Percentiles rank a stretch among this genome's conserved stretches.
phyloP scores from a whole-genome alignment of 2,113 vertebrate species.

The Sturnira hondurensis region DNA sequence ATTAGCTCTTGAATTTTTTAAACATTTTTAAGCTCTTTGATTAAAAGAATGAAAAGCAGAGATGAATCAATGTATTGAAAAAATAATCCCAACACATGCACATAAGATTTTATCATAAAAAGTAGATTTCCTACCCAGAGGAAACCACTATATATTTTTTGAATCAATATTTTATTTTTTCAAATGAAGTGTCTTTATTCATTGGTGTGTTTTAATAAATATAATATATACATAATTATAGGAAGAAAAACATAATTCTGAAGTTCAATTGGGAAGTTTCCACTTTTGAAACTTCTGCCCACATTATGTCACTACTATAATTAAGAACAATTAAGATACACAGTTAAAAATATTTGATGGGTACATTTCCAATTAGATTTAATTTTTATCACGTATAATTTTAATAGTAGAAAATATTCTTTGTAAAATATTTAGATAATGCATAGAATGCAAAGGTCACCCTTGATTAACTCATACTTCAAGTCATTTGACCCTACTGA shows the following conservation, averaged over 20 bases:
- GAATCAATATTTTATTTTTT: neutral
- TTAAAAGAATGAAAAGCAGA: neutral
- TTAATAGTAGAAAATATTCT: neutral
- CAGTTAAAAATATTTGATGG: neutral
- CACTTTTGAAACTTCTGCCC: neutral
- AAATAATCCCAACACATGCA: neutral
- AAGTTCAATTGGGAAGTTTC: neutral
- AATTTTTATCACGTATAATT: neutral
- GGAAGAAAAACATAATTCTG: neutral
- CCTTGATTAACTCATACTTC: neutral
- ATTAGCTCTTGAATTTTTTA: neutral
- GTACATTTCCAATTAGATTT: neutral
- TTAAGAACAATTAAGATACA: neutral
- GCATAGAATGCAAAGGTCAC: neutral
- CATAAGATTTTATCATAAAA: neutral
- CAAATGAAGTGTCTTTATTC: neutral
- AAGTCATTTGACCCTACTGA: neutral
- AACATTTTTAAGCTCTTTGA: neutral
- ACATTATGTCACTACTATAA: neutral
- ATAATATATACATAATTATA: neutral
- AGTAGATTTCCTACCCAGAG: neutral
- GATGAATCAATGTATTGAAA: neutral
- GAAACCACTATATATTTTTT: neutral
- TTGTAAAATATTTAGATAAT: neutral
- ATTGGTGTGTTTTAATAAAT: neutral